Evolutionary conservation across 2,113 vertebrate genomes (phyloP).

Genomic region (Pimephales promelas): DNA sequence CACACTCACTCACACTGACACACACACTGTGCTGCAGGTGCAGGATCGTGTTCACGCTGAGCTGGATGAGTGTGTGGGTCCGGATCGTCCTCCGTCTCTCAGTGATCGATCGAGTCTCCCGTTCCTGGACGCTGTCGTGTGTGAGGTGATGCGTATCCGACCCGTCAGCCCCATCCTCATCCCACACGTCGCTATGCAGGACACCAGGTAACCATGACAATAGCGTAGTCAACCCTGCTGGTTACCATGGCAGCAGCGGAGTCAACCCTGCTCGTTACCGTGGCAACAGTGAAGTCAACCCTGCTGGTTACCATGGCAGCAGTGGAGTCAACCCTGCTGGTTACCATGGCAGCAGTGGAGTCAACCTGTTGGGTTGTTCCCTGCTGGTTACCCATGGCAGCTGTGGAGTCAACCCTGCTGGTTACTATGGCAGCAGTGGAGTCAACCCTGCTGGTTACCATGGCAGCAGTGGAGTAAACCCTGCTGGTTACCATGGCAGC

Average conservation of each 20-base stretch:
- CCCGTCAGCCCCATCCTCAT: slow-evolving; percentile 79
- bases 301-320: slow-evolving; percentile 33
- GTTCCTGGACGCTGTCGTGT: slow-evolving; percentile 75
- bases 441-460: too few species aligned
- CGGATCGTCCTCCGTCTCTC: slow-evolving; percentile 58
- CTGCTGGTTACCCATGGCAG: too few species aligned
- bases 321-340: too few species aligned
- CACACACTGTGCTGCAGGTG: slow-evolving; percentile 60
- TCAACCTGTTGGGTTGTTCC: too few species aligned
- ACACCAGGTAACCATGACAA: slow-evolving; percentile 69
- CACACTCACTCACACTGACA: too few species aligned
- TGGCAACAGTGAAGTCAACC: slow-evolving; percentile 36
- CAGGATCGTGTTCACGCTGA: slow-evolving; percentile 74
- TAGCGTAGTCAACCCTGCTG: slow-evolving; percentile 32
- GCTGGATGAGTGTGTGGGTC: slow-evolving; percentile 74
- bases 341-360: too few species aligned
- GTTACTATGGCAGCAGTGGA: too few species aligned
- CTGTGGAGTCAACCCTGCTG: too few species aligned
- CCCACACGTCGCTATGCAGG: slow-evolving; percentile 74
- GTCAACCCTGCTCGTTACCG: slow-evolving; percentile 15
- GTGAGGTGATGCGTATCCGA: slow-evolving; percentile 79
- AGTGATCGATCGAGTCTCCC: slow-evolving; percentile 70
- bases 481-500: too few species aligned
- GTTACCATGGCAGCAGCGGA: slow-evolving; percentile 19
- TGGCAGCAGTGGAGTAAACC: too few species aligned